Conservation (phyloP, 2,797 vertebrate species). For the Ara ararauna region DNA sequence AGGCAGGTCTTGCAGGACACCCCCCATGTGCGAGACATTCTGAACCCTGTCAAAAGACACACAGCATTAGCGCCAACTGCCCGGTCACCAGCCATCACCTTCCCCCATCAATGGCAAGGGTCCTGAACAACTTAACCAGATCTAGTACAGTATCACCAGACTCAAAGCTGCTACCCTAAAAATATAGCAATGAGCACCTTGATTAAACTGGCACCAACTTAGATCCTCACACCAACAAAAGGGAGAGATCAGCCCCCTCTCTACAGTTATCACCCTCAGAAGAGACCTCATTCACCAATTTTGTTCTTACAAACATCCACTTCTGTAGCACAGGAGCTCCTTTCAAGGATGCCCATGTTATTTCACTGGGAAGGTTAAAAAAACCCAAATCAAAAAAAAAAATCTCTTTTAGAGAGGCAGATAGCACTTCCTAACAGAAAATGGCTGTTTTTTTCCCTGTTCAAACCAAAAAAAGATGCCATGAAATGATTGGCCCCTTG, state of each 20-base stretch:
- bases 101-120: background rate
- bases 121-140: background rate
- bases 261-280: background rate
- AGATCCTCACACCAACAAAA: background rate
- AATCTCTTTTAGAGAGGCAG: background rate
- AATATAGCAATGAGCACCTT: background rate
- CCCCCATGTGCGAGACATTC: rapidly evolving
- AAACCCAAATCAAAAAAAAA: too few species aligned
- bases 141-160: background rate
- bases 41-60: background rate
- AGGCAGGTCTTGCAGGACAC: background rate
- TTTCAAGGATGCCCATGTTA: background rate
- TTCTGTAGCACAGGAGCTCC: background rate
- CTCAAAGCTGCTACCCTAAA: background rate
- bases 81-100: background rate
- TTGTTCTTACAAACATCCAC: background rate
- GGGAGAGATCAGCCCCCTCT: background rate
- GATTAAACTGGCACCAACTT: background rate
- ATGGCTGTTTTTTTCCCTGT: background rate
- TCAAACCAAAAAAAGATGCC: background rate
- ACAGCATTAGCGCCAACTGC: background rate
- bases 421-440: background rate
- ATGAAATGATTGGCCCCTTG: background rate
- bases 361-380: background rate
- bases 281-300: background rate